A percentile compares a stretch with the other conserved stretches of the same genome.
Evolutionary conservation across 2,797 vertebrate species (phyloP).

Genomic region (Urophycis tenuis): DNA sequence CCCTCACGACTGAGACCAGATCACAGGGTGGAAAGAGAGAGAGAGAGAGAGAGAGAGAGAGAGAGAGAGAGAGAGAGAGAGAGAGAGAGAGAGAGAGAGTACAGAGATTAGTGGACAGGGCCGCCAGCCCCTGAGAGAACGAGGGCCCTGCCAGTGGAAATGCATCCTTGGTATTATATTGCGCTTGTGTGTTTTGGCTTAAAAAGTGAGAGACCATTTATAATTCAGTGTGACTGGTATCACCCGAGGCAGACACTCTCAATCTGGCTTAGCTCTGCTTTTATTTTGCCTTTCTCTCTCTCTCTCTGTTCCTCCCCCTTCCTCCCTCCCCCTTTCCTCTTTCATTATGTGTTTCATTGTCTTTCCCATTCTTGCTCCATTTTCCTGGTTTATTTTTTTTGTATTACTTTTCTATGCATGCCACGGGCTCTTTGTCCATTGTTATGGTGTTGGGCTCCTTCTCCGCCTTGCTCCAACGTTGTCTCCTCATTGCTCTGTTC

Average conservation of each 20-base stretch:
- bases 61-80: constrained; percentile 15
- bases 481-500: constrained; percentile 30
- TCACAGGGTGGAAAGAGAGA: background rate
- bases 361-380: constrained; percentile 40
- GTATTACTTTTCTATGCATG: constrained; percentile 39
- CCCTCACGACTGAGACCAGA: no score
- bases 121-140: constrained; percentile 46
- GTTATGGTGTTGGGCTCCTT: constrained; percentile 21
- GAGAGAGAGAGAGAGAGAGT: constrained; percentile 27
- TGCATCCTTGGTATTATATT: constrained; percentile 62
- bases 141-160: constrained; percentile 60
- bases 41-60: constrained; percentile 46
- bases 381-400: constrained; percentile 28
- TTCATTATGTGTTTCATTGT: background rate
- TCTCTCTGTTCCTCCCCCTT: constrained; percentile 35
- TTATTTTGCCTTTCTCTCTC: background rate
- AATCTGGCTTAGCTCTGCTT: constrained; percentile 51
- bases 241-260: constrained; percentile 58
- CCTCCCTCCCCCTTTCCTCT: constrained; percentile 35
- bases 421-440: constrained; percentile 42
- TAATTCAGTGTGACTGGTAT: constrained; percentile 65
- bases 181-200: constrained; percentile 60
- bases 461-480: constrained; percentile 16
- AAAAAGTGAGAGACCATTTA: constrained; percentile 65
- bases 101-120: constrained; percentile 53